phyloP scores from a whole-genome alignment of 2,888 invertebrate species.

The Branchipolynoe longqiensis region DNA sequence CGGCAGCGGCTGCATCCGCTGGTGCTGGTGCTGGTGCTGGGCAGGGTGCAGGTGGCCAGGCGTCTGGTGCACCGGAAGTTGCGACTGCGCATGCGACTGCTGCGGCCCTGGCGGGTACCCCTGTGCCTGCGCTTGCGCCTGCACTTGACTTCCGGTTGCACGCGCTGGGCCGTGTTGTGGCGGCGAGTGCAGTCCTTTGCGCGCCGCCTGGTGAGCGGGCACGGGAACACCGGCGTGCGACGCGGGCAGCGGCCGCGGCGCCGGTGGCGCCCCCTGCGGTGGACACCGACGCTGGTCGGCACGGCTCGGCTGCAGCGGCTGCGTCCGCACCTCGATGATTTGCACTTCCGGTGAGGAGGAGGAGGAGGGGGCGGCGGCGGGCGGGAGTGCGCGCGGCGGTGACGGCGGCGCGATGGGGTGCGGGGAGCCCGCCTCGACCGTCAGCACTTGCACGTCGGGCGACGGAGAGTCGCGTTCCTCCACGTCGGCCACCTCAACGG shows the following conservation, averaged over 20 bases:
- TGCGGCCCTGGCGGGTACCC: conserved; percentile 59
- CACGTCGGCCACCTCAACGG: conserved; percentile 37
- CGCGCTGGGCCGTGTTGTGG: conserved; percentile 6
- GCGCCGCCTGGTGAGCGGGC: conserved; percentile 22
- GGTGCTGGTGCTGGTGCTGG: conserved; percentile 20
- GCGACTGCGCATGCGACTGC: neutral
- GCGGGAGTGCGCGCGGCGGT: neutral
- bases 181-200: conserved; percentile 6
- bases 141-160: conserved; percentile 18
- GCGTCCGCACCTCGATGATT: conserved; percentile 61
- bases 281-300: neutral
- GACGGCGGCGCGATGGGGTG: neutral
- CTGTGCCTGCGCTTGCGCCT: conserved; percentile 14
- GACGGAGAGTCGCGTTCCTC: conserved; percentile 9
- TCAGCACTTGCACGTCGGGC: conserved; percentile 30
- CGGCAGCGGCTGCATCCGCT: conserved; percentile 47
- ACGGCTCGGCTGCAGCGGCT: conserved; percentile 31
- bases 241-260: conserved; percentile 12
- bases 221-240: neutral
- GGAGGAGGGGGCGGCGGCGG: neutral
- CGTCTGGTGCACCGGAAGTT: conserved; percentile 26
- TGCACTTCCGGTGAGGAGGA: conserved; percentile 63
- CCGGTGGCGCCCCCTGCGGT: neutral
- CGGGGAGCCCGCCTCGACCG: conserved; percentile 5
- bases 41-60: neutral